phyloP scores from a whole-genome alignment of 2,113 vertebrate species.

The Rhineura floridana region DNA sequence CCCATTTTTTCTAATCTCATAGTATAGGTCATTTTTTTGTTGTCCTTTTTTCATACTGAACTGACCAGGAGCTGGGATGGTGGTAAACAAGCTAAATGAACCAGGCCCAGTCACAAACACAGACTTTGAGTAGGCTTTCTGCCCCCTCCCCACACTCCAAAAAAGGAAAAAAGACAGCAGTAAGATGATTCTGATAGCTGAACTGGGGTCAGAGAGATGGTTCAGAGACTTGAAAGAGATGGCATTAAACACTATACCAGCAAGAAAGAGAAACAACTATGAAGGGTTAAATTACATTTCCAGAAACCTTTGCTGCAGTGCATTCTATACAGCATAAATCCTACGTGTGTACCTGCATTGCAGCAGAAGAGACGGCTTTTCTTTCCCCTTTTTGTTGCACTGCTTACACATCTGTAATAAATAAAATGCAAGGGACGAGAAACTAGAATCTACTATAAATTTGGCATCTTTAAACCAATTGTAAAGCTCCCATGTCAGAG shows the following conservation, averaged over 20 bases:
- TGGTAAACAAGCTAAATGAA: not conserved
- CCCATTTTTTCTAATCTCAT: no score
- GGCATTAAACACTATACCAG: not conserved
- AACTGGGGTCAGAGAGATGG: no score
- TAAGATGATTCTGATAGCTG: not conserved
- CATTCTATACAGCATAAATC: not conserved
- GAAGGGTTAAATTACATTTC: slow-evolving; percentile 3
- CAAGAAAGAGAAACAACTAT: not conserved
- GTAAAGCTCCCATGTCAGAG: not conserved
- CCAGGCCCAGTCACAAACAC: not conserved
- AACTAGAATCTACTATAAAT: not conserved
- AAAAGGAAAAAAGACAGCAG: not conserved
- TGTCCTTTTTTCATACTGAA: not conserved
- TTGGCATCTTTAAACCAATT: not conserved
- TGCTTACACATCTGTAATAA: not conserved
- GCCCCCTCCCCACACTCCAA: no score
- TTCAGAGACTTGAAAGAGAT: not conserved
- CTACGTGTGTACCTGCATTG: slow-evolving; percentile 11
- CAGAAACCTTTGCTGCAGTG: not conserved
- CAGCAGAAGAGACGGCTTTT: slow-evolving; percentile 6
- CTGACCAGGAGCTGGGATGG: not conserved
- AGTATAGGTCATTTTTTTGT: not conserved
- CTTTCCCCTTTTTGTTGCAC: not conserved
- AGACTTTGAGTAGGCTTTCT: not conserved
- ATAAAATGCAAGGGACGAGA: not conserved